These are phyloP conservation scores for Calvadosia cruxmelitensis DNA, from an alignment of 30 jellyfish, hydroid and myxozoan genomes.

Conservation along the genomic window DNA sequence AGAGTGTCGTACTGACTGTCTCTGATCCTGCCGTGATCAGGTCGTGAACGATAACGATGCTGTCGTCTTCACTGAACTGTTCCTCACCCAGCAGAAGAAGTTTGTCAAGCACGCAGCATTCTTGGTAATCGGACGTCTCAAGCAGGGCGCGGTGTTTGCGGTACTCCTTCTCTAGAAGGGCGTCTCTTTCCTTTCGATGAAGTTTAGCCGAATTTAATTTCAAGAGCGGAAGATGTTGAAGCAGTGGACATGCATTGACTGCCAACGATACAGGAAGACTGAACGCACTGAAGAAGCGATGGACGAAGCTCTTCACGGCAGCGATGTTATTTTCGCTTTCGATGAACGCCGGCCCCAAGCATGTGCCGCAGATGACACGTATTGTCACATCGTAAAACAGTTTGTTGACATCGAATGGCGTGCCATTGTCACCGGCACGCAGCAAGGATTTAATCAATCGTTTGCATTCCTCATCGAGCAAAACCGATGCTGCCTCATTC, in stretches of 20 bases:
- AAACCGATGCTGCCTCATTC: slow-evolving; percentile 8
- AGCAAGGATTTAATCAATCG: slow-evolving; percentile 19
- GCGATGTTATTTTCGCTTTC: not conserved
- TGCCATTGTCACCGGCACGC: slow-evolving; percentile 7
- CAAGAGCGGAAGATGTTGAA: not conserved
- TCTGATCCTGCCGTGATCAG: slow-evolving; percentile 49
- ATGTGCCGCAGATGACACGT: not conserved
- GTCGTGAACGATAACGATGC: slow-evolving; percentile 38
- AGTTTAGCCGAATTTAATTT: not conserved
- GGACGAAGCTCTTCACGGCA: not conserved
- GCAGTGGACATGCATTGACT: not conserved
- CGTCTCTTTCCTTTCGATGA: not conserved
- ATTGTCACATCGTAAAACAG: not conserved
- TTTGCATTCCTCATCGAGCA: slow-evolving; percentile 30
- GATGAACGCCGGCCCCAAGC: not conserved
- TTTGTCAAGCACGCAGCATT: not conserved
- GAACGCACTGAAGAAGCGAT: not conserved
- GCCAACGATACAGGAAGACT: not conserved
- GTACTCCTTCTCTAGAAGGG: not conserved
- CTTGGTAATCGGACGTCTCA: not conserved
- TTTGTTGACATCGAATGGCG: slow-evolving; percentile 7
- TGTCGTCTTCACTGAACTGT: slow-evolving; percentile 7
- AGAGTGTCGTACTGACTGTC: slow-evolving; percentile 42
- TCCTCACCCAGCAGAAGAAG: not conserved
- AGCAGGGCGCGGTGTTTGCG: not conserved